Evolutionary conservation across 1,140 invertebrate genomes (phyloP).

Genomic region (Steinernema khuongi): DNA sequence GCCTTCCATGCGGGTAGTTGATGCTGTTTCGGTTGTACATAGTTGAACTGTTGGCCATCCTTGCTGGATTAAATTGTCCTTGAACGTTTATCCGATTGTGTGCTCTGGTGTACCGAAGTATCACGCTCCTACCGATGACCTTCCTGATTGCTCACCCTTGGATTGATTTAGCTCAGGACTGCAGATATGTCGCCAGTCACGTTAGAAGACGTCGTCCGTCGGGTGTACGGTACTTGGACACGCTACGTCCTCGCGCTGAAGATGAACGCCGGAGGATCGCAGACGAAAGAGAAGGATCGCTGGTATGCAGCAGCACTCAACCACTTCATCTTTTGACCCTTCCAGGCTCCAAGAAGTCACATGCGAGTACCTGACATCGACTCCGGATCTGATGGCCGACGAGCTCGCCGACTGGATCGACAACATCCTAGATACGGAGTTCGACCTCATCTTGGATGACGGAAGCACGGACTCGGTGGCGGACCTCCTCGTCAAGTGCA

Average conservation of each 20-base stretch:
- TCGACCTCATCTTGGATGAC: neutral
- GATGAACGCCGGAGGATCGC: conserved; percentile 4
- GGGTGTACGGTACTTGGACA: neutral
- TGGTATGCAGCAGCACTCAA: neutral
- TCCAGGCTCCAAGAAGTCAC: neutral
- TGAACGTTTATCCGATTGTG: too few relatives aligned
- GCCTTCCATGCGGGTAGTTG: neutral
- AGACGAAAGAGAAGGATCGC: neutral
- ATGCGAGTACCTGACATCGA: neutral
- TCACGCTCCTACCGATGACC: too few relatives aligned
- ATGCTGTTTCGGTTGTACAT: neutral
- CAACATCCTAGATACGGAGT: neutral
- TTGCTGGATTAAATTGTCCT: too few relatives aligned
- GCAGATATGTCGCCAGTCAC: neutral
- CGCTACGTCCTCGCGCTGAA: neutral
- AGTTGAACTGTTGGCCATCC: neutral
- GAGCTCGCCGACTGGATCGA: neutral
- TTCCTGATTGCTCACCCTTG: too few relatives aligned
- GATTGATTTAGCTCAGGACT: too few relatives aligned
- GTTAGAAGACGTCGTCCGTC: conserved; percentile 1
- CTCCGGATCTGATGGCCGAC: neutral
- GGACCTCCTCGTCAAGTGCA: neutral
- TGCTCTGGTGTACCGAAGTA: too few relatives aligned
- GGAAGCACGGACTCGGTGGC: neutral
- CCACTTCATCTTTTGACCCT: too few relatives aligned